A percentile compares a stretch with the other conserved stretches of the same genome.
Conservation (phyloP, 2,888 invertebrate genomes). For the Apamea anceps region DNA sequence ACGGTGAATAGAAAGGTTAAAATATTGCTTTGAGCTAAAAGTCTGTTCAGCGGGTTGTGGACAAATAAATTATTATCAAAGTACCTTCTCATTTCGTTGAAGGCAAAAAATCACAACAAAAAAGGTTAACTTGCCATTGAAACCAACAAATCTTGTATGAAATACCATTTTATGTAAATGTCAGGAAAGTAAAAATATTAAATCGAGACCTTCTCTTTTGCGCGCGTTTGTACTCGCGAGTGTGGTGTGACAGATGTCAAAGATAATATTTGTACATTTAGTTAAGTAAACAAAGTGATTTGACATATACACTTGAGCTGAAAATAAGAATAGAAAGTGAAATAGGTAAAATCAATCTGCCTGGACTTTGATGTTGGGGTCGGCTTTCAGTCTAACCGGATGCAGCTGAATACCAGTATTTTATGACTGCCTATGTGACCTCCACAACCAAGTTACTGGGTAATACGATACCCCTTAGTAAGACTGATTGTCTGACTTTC, state of each 20-base stretch:
- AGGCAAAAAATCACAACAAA: neutral
- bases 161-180: neutral
- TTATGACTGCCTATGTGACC: neutral
- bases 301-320: neutral
- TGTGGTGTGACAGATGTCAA: slow-evolving; percentile 35
- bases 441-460: too few relatives aligned
- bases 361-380: too few relatives aligned
- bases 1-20: too few relatives aligned
- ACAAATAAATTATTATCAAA: neutral
- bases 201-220: neutral
- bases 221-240: neutral
- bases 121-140: neutral
- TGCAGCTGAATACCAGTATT: too few relatives aligned
- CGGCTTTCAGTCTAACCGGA: too few relatives aligned
- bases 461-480: too few relatives aligned
- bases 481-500: too few relatives aligned
- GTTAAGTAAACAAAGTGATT: slow-evolving; percentile 18
- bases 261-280: slow-evolving; percentile 36
- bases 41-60: neutral
- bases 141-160: neutral
- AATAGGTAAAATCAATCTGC: neutral
- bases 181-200: neutral
- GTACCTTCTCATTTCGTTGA: neutral
- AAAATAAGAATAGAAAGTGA: neutral
- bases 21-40: neutral